A percentile compares a stretch with the other conserved stretches of the same genome.
phyloP scores from a whole-genome alignment of 2,888 invertebrate genomes.

The Chesias legatella region DNA sequence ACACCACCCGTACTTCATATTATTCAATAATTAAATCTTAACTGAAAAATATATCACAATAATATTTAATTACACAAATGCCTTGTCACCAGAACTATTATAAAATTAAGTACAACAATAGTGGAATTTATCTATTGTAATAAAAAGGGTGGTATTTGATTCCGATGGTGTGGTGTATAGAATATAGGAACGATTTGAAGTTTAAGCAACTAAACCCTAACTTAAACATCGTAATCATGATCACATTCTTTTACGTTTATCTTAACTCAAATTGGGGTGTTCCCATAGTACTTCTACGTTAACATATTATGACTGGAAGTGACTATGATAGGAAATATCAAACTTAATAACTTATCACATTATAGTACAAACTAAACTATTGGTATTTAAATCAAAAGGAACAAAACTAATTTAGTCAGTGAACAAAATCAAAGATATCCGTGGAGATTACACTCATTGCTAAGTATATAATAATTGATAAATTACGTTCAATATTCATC shows the following conservation, averaged over 20 bases:
- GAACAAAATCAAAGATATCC: slow-evolving; percentile 29
- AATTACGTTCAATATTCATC: slow-evolving; percentile 19
- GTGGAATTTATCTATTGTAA: slow-evolving; percentile 60
- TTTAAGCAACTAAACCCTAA: slow-evolving; percentile 50
- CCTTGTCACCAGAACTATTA: slow-evolving; percentile 46
- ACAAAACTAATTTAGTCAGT: slow-evolving; percentile 51
- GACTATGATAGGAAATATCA: slow-evolving; percentile 73
- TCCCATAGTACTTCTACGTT: slow-evolving; percentile 64
- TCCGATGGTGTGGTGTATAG: slow-evolving; percentile 59
- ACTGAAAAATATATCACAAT: slow-evolving; percentile 70
- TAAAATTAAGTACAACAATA: slow-evolving; percentile 70
- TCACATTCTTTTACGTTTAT: slow-evolving; percentile 65
- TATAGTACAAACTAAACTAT: slow-evolving; percentile 56
- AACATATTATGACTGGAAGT: slow-evolving; percentile 80
- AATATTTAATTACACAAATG: slow-evolving; percentile 53
- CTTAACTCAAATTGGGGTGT: slow-evolving; percentile 47
- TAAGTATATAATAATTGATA: slow-evolving; percentile 21
- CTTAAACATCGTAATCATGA: slow-evolving; percentile 55
- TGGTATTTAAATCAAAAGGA: slow-evolving; percentile 59
- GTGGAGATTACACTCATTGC: slow-evolving; percentile 41
- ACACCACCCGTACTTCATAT: slow-evolving; percentile 58
- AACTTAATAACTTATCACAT: slow-evolving; percentile 73
- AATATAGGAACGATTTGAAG: slow-evolving; percentile 72
- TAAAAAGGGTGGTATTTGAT: slow-evolving; percentile 33
- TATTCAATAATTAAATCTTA: slow-evolving; percentile 45